Evolutionary conservation across 2,888 invertebrate genomes (phyloP).

Genomic region (Andrena fulva): DNA sequence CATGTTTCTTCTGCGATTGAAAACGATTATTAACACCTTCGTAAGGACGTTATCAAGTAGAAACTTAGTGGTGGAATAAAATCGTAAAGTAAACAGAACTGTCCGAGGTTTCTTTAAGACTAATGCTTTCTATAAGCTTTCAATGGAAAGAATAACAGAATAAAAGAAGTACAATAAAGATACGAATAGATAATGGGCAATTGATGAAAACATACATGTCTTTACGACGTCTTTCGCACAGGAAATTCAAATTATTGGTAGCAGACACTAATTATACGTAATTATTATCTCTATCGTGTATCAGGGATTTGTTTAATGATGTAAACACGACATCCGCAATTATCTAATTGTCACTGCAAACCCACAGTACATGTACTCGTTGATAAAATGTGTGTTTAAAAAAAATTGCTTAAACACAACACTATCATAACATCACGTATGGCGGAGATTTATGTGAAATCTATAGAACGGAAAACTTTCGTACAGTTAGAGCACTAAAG

Average conservation of each 20-base stretch:
- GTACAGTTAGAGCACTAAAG: too few relatives aligned
- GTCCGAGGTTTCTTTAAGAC: neutral
- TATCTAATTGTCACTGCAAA: neutral
- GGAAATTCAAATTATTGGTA: neutral
- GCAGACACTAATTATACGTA: neutral
- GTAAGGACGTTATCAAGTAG: neutral
- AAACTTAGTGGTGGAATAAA: neutral
- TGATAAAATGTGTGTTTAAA: conserved; percentile 11
- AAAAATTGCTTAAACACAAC: conserved; percentile 37
- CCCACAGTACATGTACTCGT: neutral
- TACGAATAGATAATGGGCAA: conserved; percentile 4
- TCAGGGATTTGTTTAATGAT: neutral
- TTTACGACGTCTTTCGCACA: neutral
- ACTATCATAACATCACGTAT: conserved; percentile 26
- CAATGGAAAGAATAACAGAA: neutral
- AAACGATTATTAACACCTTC: neutral
- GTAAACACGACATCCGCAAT: conserved; percentile 6
- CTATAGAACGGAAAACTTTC: conserved; percentile 18
- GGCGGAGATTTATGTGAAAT: neutral
- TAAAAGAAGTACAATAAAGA: neutral
- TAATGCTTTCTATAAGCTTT: neutral
- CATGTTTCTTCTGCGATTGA: conserved; percentile 85
- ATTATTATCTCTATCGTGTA: neutral
- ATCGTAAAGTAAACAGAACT: neutral
- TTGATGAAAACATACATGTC: conserved; percentile 21